Evolutionary conservation across 37 sponge, comb jelly and placozoan species (phyloP), one percentile per base, ranked within the genome.

Genomic region (Ephydatia muelleri): DNA sequence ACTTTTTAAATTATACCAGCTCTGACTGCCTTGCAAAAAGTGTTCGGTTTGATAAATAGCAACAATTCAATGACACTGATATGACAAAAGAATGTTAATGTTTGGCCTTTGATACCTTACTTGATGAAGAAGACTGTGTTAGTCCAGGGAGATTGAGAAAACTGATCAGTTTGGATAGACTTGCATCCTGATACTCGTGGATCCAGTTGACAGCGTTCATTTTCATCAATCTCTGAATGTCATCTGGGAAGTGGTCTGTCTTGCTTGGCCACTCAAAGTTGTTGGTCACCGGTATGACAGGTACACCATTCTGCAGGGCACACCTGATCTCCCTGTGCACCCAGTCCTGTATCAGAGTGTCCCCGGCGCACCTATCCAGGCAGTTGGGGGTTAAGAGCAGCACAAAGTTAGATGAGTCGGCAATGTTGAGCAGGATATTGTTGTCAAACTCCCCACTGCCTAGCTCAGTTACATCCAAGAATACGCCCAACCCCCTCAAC

Each of bases 401-500:
- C 23, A 83, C 38, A 33, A 88, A n/a, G 48, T 88, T 88, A 26
- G 25, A 27, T 0, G 79, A 75, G 29, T 76, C 33, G 14, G 32
- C 28, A 11, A 88, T 88, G 37, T 49, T 77, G 0, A 73, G 65
- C 32, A 88, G 79, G 8, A 88, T 38, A 14, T 84, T 84, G 23
- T 88, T 80, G 26, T 88, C 89, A 72, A 88, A 88, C 29, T 88
- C 83, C 0, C 89, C 89, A 77, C 84, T 70, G 0, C 89, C 89
- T 30, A 88, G 89, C 25, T 47, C 83, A 1, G 72, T 27, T 5
- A 88, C 89, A 72, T 88, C 89, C 19, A 88, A 84, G 36, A 88
- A 88, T 22, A 68, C 83, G 48, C 37, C 43, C 16, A 88, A 38
- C 11, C 84, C 84, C 3, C 84, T 30, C 23, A 78, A 3, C 72